Conservation (phyloP, 1,140 invertebrate genomes). For the Thereuonema tuberculata region DNA sequence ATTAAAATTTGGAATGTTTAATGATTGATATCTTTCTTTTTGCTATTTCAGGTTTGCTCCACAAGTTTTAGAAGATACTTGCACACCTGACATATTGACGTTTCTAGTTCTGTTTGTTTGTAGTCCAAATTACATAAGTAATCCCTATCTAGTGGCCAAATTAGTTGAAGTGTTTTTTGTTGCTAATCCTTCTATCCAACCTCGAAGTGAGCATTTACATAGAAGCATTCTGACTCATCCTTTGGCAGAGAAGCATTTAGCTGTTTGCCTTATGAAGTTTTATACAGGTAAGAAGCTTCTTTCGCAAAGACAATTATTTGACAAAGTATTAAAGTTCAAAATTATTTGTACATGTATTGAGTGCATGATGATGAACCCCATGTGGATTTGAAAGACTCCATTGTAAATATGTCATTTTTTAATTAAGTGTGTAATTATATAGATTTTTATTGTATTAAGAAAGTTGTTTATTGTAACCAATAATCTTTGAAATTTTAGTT, state of each 20-base stretch:
- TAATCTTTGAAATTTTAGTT: too few species aligned
- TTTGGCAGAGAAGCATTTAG: conserved; percentile 63
- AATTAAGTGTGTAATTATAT: too few species aligned
- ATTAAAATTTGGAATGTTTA: too few species aligned
- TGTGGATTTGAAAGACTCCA: too few species aligned
- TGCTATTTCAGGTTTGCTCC: conserved; percentile 67
- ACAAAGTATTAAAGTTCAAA: too few species aligned
- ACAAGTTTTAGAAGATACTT: conserved; percentile 53
- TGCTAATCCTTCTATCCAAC: conserved; percentile 62
- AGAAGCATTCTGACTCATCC: conserved; percentile 65
- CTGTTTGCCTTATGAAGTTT: conserved; percentile 89
- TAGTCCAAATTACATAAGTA: conserved; percentile 76
- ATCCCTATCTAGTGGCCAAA: conserved; percentile 92
- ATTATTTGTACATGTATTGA: too few species aligned
- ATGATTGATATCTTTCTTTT: too few species aligned
- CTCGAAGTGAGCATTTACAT: conserved; percentile 45
- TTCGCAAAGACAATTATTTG: too few species aligned
- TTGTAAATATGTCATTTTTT: too few species aligned
- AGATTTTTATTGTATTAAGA: too few species aligned
- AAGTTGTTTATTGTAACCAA: too few species aligned
- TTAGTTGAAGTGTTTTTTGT: conserved; percentile 84
- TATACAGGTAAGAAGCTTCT: conserved; percentile 74
- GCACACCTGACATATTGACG: conserved; percentile 68
- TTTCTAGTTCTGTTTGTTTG: conserved; percentile 81
- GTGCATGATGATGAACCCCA: too few species aligned